Evolutionary conservation across 2,797 vertebrate species (phyloP), one percentile per base, ranked within the genome.

Genomic region (Enteromius paludinosus): DNA sequence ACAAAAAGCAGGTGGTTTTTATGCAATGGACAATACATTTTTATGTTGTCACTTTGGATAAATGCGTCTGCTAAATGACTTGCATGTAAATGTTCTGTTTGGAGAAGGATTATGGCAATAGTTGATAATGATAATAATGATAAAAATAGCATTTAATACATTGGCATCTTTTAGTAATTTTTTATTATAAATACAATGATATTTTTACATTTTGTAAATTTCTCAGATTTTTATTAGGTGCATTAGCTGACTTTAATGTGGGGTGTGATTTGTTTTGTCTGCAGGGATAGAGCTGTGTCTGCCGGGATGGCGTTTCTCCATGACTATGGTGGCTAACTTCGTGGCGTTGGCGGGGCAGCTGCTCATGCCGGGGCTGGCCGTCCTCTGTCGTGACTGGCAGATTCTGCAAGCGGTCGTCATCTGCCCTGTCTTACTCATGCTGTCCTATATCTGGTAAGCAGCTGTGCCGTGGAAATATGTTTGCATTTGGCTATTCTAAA

Each of bases 241-340:
- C 3, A 30, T 43, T 14, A 12, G 14, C 23, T 12, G 38, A 45
- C 14, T 52, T 6, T 54, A 56, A 54, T 66, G 47, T 52, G 4
- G 49, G 56, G 33, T 49, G 30, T 59, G 54, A 9, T 3, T 43
- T 18, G 25, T 45, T 43, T 43, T 47, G 18, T 69, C 62, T 52
- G 38, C 91, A 99, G 98, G 98, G 87, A 96, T 99, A 62, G 98
- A 99, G 92, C 94, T 99, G 85, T 99, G 97, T 85, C 93, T 97
- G 78, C 98, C 97, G 0, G 92, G 90, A 18, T 96, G 96, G 92
- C 96, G 98, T 33, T 99, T 99, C 92, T 96, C 97, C 94, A 95
- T 99, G 94, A 97, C 98, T 43, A 98, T 99, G 97, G 97, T 97
- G 92, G 97, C 97, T 0, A 98, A 92, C 89, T 99, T 99, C 83